Base-by-base conservation (phyloP, 2,888 invertebrate genomes). In the Lepeophtheirus nordmannii region DNA sequence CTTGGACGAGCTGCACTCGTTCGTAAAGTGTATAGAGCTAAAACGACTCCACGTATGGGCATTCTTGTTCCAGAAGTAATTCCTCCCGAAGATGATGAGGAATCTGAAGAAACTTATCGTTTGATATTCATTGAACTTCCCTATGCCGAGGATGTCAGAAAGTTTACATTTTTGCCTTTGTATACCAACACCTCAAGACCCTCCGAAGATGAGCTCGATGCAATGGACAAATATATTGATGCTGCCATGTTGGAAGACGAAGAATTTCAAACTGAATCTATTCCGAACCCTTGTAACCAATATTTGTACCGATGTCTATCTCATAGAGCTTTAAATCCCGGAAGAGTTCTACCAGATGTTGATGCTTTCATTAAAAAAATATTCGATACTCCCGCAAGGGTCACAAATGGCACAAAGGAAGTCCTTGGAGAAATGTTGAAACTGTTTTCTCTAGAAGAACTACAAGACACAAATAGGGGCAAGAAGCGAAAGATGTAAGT, bases 301-400 rank as follows among this genome's bases (percentile, higher is more conserved):
- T 38, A 63, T 56, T 30, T 63, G 23, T 63, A 63, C 23, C 63
- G 38, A 56, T 63, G 63, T 37, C 56, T 63, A 10, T 46, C 63
- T 56, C 38, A 56, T 56, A n/a, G 56, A 23, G 63, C 56, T 7
- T n/a, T 56, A 11, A 46, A 63, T 23, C 63, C 63, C 3, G 63
- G 63, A 20, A 17, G 56, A 20, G 17, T 63, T 46, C 22, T 63
- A 20, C 63, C 63, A 9, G 30, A 63, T 37, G 38, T 63, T 17
- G 23, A 17, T 10, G 10, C 9, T 10, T 10, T 22, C n/a, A 56
- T 38, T 22, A 56, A 46, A 63, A 56, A 22, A 22, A 9, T 63
- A 17, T 30, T 53, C 17, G 37, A 17, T 17, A 41, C 22, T 12
- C 56, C 63, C 10, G 23, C 1, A 14, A 22, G 30, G 9, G 11